Conservation (phyloP, 2,888 invertebrate genomes). For the Zaprionus bogoriensis region DNA sequence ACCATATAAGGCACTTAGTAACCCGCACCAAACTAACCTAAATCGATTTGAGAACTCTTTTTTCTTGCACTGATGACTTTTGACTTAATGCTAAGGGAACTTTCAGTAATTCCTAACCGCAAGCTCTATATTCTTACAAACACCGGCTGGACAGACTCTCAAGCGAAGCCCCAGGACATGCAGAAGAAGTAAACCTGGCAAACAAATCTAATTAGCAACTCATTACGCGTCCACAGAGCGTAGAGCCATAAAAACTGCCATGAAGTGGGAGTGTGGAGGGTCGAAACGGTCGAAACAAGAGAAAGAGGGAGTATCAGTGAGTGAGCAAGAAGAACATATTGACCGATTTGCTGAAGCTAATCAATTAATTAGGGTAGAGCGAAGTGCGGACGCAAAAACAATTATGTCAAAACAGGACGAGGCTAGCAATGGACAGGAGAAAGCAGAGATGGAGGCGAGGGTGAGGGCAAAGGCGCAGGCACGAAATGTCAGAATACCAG, state of each 20-base stretch:
- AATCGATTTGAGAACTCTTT: background rate
- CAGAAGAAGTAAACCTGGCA: conserved; percentile 41
- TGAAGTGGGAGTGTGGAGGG: background rate
- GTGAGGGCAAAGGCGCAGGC: background rate
- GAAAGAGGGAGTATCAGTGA: background rate
- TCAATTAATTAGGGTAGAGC: conserved; percentile 80
- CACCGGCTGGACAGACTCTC: conserved; percentile 39
- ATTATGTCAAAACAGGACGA: conserved; percentile 65
- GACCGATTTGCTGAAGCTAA: conserved; percentile 82
- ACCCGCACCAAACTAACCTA: background rate
- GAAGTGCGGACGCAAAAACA: conserved; percentile 54
- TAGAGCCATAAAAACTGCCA: conserved; percentile 43
- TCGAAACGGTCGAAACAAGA: background rate
- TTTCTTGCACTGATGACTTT: background rate
- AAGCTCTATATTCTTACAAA: background rate
- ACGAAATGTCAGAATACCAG: conserved; percentile 80
- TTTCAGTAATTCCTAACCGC: background rate
- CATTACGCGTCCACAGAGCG: conserved; percentile 63
- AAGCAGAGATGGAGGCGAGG: conserved; percentile 5
- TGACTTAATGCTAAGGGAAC: background rate
- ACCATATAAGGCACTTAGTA: too few species aligned
- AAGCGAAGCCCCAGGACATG: conserved; percentile 16
- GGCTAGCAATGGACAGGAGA: conserved; percentile 48
- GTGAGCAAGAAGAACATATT: conserved; percentile 68
- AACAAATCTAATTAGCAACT: conserved; percentile 81